These are phyloP conservation scores for Anableps anableps DNA, from an alignment of 2,797 vertebrate genomes.

Conservation along the genomic window DNA sequence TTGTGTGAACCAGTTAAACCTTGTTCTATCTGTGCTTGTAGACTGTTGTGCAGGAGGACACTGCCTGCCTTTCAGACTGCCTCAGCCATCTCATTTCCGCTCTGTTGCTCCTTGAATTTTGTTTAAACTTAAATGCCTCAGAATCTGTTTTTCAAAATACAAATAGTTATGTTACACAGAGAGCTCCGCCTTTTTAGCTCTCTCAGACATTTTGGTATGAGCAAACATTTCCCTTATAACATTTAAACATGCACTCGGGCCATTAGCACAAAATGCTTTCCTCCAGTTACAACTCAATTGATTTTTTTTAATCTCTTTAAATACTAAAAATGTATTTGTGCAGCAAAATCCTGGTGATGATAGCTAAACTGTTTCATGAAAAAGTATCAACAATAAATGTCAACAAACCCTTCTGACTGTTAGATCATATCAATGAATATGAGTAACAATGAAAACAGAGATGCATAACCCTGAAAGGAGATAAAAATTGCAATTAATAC, in stretches of 20 bases:
- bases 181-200: neutral
- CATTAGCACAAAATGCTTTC: neutral
- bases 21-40: slow-evolving; percentile 23
- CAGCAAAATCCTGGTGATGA: neutral
- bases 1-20: slow-evolving; percentile 33
- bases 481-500: neutral
- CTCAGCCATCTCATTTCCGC: neutral
- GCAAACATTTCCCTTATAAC: neutral
- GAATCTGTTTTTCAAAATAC: neutral
- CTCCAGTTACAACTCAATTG: neutral
- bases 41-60: slow-evolving; percentile 12
- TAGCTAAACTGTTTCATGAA: neutral
- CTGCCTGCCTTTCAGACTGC: slow-evolving; percentile 10
- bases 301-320: neutral
- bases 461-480: neutral
- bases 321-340: neutral
- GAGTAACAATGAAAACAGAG: neutral
- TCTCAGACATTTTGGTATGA: neutral
- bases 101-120: neutral
- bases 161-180: neutral
- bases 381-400: neutral
- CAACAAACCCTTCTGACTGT: neutral
- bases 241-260: neutral
- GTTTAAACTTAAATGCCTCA: neutral
- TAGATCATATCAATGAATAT: neutral